Percentiles rank a stretch among this genome's conserved stretches.
Conservation (phyloP, 92 coral and sea anemone genomes). For the Zoanthus gigantus region DNA sequence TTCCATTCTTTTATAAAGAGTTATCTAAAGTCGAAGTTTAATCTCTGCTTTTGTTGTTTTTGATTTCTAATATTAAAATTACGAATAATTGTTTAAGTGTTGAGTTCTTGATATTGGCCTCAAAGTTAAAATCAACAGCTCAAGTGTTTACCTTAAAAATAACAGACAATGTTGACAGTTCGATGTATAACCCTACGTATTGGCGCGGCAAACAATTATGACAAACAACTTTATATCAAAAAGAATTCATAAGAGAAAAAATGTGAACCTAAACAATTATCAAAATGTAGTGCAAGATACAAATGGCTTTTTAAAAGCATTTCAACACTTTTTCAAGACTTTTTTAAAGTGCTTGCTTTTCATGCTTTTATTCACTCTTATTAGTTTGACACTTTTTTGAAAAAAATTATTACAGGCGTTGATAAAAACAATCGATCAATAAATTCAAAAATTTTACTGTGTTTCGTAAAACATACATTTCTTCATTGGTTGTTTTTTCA, state of each 20-base stretch:
- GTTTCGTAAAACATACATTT: too few relatives aligned
- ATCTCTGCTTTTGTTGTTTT: neutral
- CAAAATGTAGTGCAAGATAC: neutral
- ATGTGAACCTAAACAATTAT: neutral
- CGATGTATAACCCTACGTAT: too few relatives aligned
- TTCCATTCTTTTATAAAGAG: neutral
- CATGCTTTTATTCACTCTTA: too few relatives aligned
- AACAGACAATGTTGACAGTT: conserved; percentile 9
- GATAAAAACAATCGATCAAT: too few relatives aligned
- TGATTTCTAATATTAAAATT: neutral
- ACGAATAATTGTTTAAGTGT: neutral
- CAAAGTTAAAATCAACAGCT: conserved; percentile 19
- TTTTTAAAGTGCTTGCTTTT: too few relatives aligned
- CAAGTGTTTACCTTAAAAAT: neutral
- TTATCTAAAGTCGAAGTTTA: neutral
- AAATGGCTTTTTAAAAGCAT: too few relatives aligned
- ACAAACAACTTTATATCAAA: neutral
- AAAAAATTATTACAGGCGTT: too few relatives aligned
- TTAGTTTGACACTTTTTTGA: too few relatives aligned
- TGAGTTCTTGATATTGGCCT: neutral
- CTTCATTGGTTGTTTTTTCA: too few relatives aligned
- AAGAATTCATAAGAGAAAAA: neutral
- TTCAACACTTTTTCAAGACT: too few relatives aligned
- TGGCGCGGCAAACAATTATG: neutral
- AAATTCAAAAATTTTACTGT: too few relatives aligned